A percentile compares a stretch with the other conserved stretches of the same genome.
Evolutionary conservation across 1,140 invertebrate genomes (phyloP).

Genomic region (Acyrthosiphon pisum): DNA sequence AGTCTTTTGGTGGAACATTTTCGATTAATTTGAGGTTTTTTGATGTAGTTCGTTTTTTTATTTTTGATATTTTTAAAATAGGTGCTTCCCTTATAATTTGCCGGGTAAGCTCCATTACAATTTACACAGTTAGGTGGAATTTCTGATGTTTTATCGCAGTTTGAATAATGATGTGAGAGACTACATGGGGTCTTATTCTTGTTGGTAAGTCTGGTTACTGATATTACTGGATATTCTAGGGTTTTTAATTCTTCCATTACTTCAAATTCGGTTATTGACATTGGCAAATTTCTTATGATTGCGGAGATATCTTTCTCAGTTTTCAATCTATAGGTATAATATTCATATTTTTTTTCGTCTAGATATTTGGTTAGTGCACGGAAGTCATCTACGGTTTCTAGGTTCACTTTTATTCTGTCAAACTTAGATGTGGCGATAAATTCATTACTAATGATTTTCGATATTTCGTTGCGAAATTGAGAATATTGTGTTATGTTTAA

Average conservation of each 20-base stretch:
- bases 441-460: too few relatives aligned
- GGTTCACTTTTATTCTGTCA: too few relatives aligned
- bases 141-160: neutral
- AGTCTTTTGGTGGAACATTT: neutral
- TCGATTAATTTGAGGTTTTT: neutral
- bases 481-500: too few relatives aligned
- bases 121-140: neutral
- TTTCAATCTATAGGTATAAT: constrained; percentile 17
- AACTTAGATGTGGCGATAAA: too few relatives aligned
- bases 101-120: neutral
- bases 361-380: too few relatives aligned
- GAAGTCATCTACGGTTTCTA: too few relatives aligned
- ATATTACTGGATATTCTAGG: too few relatives aligned
- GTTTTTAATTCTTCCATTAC: too few relatives aligned
- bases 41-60: constrained; percentile 4
- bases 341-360: constrained; percentile 15
- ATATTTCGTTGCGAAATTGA: too few relatives aligned
- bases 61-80: constrained; percentile 39
- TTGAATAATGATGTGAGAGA: neutral
- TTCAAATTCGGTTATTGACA: constrained; percentile 20
- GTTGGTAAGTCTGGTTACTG: too few relatives aligned
- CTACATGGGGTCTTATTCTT: too few relatives aligned
- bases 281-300: neutral
- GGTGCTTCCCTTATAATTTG: neutral
- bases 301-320: constrained; percentile 21